Base-by-base conservation (phyloP, 2,797 vertebrate genomes). In the Selene dorsalis region DNA sequence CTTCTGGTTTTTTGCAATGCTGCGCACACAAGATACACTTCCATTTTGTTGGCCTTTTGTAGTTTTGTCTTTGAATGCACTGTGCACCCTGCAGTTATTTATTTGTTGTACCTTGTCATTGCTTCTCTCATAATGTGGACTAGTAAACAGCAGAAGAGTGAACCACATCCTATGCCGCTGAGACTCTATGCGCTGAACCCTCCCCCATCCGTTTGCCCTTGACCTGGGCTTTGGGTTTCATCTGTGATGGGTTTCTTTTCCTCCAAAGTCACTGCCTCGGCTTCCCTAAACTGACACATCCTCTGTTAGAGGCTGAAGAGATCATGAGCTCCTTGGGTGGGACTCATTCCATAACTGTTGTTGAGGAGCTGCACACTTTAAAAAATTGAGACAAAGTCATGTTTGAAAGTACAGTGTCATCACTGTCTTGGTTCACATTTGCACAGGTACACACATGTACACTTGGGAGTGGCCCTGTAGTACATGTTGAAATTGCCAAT, bases 211-310 rank as follows among this genome's bases (percentile, higher is more conserved):
- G n/a, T 41, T 6, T 67, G 22, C 50, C 28, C 47, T 64, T 71
- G 55, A 80, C 80, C 67, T 75, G 38, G 28, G 18, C 73, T 69
- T 22, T 30, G 38, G 35, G 41, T 80, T 74, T 69, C 48, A 61
- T 74, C 58, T 74, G 45, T 32, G 50, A 26, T 11, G n/a, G 24
- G 61, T 84, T 80, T 62, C 43, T 83, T n/a, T 68, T 76, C 30
- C 50, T 76, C 43, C 52, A 48, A 62, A 75, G 73, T 67, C 63
- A 16, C 22, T 41, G 50, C 1, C 20, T 30, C 26, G 24, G 35
- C 24, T 66, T 84, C 71, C 70, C 30, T 56, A 55, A 69, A 62
- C 41, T 28, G 62, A 59, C 58, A 65, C 65, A 61, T 73, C 69
- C n/a, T 81, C 47, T 68, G 43, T 73, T 35, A 61, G 77, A 68